phyloP scores from a whole-genome alignment of 1,140 invertebrate species.

The Papilio polyxenes region DNA sequence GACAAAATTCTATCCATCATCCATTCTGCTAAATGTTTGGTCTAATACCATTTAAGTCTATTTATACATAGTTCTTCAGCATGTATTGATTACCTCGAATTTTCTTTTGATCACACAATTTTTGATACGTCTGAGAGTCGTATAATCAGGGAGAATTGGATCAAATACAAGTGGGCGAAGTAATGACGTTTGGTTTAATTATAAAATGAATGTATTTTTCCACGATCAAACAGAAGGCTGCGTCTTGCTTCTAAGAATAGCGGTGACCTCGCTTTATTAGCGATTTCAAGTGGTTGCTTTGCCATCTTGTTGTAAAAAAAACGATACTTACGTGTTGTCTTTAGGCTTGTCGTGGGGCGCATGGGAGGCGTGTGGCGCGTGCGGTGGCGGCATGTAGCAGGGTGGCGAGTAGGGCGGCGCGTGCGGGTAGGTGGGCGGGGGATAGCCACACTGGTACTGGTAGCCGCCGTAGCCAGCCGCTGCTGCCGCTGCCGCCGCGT shows the following conservation, averaged over 20 bases:
- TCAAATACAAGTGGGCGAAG: too few relatives aligned
- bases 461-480: slow-evolving; percentile 84
- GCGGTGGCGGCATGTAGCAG: slow-evolving; percentile 92
- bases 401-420: slow-evolving; percentile 86
- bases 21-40: too few relatives aligned
- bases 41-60: too few relatives aligned
- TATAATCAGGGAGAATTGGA: too few relatives aligned
- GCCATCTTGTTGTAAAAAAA: not conserved
- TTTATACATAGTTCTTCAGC: too few relatives aligned
- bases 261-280: not conserved
- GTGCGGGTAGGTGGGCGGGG: slow-evolving; percentile 83
- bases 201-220: too few relatives aligned
- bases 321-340: slow-evolving; percentile 87
- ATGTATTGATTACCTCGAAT: not conserved
- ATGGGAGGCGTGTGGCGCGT: slow-evolving; percentile 85
- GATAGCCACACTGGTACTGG: slow-evolving; percentile 82
- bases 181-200: too few relatives aligned
- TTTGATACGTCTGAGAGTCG: not conserved
- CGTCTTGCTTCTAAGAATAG: too few relatives aligned
- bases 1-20: too few relatives aligned
- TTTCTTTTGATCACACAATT: not conserved
- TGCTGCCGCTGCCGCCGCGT: slow-evolving; percentile 84
- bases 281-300: not conserved
- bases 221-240: too few relatives aligned
- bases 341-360: slow-evolving; percentile 87